Conservation (phyloP, 2,797 vertebrate species). For the Gymnoscopelus braueri region DNA sequence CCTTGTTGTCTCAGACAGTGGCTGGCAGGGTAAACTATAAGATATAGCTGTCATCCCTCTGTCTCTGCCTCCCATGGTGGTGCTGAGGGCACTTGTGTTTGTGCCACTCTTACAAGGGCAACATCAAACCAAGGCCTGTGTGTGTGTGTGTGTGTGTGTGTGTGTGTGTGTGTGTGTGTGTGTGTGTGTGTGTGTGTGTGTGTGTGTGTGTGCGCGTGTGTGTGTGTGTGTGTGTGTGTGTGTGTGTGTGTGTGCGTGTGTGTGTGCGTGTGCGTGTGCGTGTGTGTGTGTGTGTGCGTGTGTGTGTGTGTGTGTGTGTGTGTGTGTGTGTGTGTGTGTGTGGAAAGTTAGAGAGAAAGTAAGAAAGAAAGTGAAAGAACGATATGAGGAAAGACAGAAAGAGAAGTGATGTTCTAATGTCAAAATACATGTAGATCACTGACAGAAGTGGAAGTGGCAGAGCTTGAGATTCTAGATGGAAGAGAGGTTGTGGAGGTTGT, state of each 20-base stretch:
- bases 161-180: conserved; percentile 4
- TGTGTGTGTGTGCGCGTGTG: too few species aligned
- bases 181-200: background rate
- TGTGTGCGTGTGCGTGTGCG: background rate
- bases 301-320: background rate
- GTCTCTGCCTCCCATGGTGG: conserved; percentile 59
- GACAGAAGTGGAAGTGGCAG: conserved; percentile 57
- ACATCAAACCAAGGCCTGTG: conserved; percentile 48
- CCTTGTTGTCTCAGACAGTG: conserved; percentile 20
- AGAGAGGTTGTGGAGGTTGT: conserved; percentile 43
- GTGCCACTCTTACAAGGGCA: conserved; percentile 69
- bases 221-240: background rate
- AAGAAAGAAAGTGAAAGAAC: background rate
- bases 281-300: too few species aligned
- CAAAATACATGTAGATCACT: conserved; percentile 58
- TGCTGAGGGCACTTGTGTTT: conserved; percentile 61
- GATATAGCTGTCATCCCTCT: conserved; percentile 70
- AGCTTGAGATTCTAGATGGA: conserved; percentile 42
- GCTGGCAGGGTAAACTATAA: conserved; percentile 55
- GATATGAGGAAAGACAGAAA: background rate
- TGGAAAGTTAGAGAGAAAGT: conserved; percentile 47
- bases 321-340: too few species aligned
- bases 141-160: conserved; percentile 14
- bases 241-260: background rate
- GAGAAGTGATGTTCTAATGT: conserved; percentile 34